These are phyloP conservation scores for Spheniscus humboldti DNA, from an alignment of 2,797 vertebrate species.

Conservation along the genomic window DNA sequence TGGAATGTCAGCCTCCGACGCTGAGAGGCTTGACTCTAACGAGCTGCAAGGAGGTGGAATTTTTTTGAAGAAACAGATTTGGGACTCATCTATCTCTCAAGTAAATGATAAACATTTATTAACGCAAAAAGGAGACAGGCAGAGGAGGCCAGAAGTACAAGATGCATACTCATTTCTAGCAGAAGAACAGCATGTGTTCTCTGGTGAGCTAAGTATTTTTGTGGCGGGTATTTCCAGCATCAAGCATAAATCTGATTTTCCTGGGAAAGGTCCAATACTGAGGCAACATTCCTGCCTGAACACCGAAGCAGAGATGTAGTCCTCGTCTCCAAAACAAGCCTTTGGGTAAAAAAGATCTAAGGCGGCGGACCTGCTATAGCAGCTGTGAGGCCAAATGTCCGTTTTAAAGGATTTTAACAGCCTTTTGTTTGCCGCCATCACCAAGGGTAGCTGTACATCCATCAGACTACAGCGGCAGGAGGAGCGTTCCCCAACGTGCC, in stretches of 20 bases:
- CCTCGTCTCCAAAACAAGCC: neutral
- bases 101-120: neutral
- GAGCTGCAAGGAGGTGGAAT: neutral
- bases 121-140: neutral
- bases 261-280: neutral
- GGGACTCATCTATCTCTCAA: too few relatives aligned
- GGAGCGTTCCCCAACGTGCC: too few relatives aligned
- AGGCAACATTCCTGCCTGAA: neutral
- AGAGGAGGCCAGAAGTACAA: neutral
- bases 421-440: too few relatives aligned
- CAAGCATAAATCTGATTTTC: neutral
- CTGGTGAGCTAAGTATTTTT: neutral
- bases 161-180: neutral
- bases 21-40: neutral
- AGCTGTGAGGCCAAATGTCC: too few relatives aligned
- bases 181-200: neutral
- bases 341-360: neutral
- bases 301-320: too few relatives aligned
- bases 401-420: neutral
- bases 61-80: neutral
- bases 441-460: rapidly evolving
- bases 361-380: rapidly evolving
- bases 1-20: rapidly evolving
- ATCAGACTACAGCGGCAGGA: neutral
- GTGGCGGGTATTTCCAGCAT: neutral